Evolutionary conservation across 2,888 invertebrate genomes (phyloP), one percentile per base, ranked within the genome.

Genomic region (Colletes collaris): DNA sequence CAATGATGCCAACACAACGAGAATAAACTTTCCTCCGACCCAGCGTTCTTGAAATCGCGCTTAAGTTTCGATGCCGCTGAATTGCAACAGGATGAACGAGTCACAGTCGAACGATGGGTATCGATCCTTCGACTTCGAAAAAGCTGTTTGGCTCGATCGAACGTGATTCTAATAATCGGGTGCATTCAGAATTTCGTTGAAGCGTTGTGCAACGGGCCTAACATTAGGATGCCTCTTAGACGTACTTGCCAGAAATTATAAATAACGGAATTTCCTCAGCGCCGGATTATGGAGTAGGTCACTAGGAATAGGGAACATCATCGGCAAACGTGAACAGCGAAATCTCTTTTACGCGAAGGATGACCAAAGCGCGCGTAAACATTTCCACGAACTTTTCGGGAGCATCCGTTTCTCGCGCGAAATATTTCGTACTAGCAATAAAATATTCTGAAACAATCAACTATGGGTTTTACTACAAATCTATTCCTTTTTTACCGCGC

Each of bases 171-270:
- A 56, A 69, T 75, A 68, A 75, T 58, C 74, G 69, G 6, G 55
- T 79, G 69, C 76, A 82, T 76, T 79, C 69, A 69, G 69, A 79
- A 79, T 86, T 84, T 82, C 71, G 70, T 27, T 68, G 78, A 82
- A 80, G 10, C 60, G 76, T 85, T 91, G 88, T 86, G 91, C 82
- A 91, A 92, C 85, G 6, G 77, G 62, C 85, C 90, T 88, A 89
- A 90, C 90, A 90, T 92, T 91, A 90, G 90, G 86, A 68, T 75
- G 81, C 84, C 74, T 59, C 74, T 78, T 83, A 74, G 81, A 83
- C 81, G 86, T 86, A 89, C 85, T 90, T 92, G 92, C 92, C 92
- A 92, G 86, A 88, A 90, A 90, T 92, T 92, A 92, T 92, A 92
- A 92, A 92, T 92, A 92, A 89, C 91, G 90, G 87, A 89, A 90